These are phyloP conservation scores for Ornithorhynchus anatinus DNA, from an alignment of 2,113 vertebrate species.

Conservation along the genomic window DNA sequence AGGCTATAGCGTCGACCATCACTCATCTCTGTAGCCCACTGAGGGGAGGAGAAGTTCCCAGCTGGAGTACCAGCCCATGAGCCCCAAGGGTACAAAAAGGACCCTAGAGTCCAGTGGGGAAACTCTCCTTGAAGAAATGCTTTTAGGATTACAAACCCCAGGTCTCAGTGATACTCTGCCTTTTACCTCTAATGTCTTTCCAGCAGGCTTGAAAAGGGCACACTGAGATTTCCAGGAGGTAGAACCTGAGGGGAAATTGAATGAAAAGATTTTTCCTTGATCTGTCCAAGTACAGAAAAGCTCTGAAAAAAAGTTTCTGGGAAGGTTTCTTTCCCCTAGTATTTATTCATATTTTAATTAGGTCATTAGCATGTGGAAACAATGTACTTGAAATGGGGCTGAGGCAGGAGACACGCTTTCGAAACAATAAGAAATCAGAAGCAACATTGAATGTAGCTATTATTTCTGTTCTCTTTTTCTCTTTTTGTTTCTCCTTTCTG, in stretches of 20 bases:
- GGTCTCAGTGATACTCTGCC: no score
- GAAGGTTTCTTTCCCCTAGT: slow-evolving; percentile 24
- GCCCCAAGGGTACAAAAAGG: no score
- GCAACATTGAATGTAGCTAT: slow-evolving; percentile 24
- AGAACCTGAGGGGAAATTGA: slow-evolving; percentile 5
- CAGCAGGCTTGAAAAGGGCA: no score
- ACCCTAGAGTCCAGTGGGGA: no score
- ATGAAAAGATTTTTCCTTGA: background rate
- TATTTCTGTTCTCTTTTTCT: slow-evolving; percentile 29
- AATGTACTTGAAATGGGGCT: slow-evolving; percentile 29
- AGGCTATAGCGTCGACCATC: no score
- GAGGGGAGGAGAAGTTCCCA: no score
- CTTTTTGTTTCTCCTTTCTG: slow-evolving; percentile 30
- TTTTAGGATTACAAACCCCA: no score
- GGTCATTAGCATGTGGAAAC: slow-evolving; percentile 46
- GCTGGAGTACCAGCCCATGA: no score
- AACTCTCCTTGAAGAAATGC: no score
- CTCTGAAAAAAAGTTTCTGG: slow-evolving; percentile 33
- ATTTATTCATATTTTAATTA: slow-evolving; percentile 57
- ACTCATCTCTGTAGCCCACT: no score
- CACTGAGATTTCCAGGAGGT: background rate
- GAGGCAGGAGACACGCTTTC: slow-evolving; percentile 48
- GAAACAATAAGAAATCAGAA: slow-evolving; percentile 44
- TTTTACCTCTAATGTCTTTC: no score
- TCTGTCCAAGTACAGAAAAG: slow-evolving; percentile 27